Evolutionary conservation across 2,113 vertebrate species (phyloP).

Genomic region (Sphyrna mokarran): DNA sequence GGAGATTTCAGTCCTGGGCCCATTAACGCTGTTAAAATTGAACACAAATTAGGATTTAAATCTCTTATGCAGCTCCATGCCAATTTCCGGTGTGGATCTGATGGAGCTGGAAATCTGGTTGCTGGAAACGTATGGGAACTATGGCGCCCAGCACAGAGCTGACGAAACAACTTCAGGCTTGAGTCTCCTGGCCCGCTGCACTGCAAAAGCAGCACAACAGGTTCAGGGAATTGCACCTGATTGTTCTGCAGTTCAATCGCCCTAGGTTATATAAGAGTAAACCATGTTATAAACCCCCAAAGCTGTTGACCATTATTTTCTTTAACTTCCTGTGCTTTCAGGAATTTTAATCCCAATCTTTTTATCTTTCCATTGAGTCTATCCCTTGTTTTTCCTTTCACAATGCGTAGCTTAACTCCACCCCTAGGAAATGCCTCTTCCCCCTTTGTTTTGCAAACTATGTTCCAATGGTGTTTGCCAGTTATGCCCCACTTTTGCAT

Average conservation of each 20-base stretch:
- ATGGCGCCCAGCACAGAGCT: too few relatives aligned
- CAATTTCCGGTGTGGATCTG: too few relatives aligned
- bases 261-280: background rate
- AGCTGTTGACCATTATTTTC: background rate
- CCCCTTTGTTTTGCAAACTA: background rate
- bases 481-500: background rate
- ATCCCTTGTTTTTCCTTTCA: background rate
- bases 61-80: too few relatives aligned
- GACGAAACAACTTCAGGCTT: too few relatives aligned
- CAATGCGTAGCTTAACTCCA: background rate
- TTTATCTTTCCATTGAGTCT: background rate
- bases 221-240: too few relatives aligned
- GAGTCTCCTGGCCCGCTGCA: too few relatives aligned
- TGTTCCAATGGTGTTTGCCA: background rate
- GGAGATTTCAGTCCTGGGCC: too few relatives aligned
- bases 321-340: background rate
- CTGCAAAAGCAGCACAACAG: too few relatives aligned
- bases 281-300: background rate
- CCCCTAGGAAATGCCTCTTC: background rate
- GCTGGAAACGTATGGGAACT: too few relatives aligned
- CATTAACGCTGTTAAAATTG: too few relatives aligned
- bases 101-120: too few relatives aligned
- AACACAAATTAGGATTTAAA: too few relatives aligned
- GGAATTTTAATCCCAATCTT: background rate
- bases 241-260: background rate